A percentile compares a stretch with the other conserved stretches of the same genome.
Conservation (phyloP, 1,140 invertebrate species). For the Drosophila bocqueti region DNA sequence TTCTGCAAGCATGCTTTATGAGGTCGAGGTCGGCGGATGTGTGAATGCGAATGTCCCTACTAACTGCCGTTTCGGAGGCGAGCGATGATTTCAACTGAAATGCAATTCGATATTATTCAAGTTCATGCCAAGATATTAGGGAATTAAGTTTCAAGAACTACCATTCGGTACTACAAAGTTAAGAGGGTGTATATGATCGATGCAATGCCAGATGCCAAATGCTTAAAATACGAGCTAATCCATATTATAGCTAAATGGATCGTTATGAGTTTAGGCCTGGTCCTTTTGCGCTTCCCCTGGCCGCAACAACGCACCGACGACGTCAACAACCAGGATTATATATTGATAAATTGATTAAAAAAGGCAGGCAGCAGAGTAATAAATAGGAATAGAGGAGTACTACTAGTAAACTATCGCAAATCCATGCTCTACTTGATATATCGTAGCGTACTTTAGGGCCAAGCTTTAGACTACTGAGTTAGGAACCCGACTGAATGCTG, state of each 20-base stretch:
- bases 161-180: slow-evolving; percentile 36
- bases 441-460: slow-evolving; percentile 50
- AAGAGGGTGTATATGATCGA: slow-evolving; percentile 31
- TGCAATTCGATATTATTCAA: slow-evolving; percentile 28
- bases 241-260: slow-evolving; percentile 46
- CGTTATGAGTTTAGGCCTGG: slow-evolving; percentile 16
- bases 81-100: slow-evolving; percentile 32
- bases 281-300: slow-evolving; percentile 11
- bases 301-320: slow-evolving; percentile 8
- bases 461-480: slow-evolving; percentile 63
- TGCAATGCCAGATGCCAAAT: slow-evolving; percentile 52
- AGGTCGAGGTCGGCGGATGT: slow-evolving; percentile 48
- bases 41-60: slow-evolving; percentile 33
- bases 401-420: slow-evolving; percentile 39
- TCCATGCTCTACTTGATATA: slow-evolving; percentile 46
- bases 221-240: slow-evolving; percentile 37
- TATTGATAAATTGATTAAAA: slow-evolving; percentile 23
- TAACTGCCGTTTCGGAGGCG: slow-evolving; percentile 12
- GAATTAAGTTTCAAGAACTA: slow-evolving; percentile 48
- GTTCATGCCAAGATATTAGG: slow-evolving; percentile 38
- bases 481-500: slow-evolving; percentile 44
- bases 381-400: slow-evolving; percentile 17
- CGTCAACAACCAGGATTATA: slow-evolving; percentile 49
- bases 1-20: slow-evolving; percentile 56
- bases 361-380: slow-evolving; percentile 24